Evolutionary conservation across 2,888 invertebrate genomes (phyloP).

Genomic region (Mythimna vitellina): DNA sequence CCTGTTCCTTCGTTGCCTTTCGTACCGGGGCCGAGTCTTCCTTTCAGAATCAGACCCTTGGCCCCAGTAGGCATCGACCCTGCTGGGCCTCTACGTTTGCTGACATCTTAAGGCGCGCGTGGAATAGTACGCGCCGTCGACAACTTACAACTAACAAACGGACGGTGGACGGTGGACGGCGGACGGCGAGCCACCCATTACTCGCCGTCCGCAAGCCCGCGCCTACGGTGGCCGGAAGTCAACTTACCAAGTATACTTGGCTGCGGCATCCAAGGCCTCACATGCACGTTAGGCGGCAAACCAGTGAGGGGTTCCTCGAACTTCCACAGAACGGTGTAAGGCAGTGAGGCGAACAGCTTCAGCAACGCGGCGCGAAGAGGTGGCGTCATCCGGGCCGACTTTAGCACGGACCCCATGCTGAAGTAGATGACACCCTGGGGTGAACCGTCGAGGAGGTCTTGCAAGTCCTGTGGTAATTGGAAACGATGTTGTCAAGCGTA

Average conservation of each 20-base stretch:
- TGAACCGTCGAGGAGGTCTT: slow-evolving; percentile 77
- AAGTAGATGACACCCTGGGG: slow-evolving; percentile 81
- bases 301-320: slow-evolving; percentile 80
- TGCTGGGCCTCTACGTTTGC: too few species aligned
- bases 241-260: slow-evolving; percentile 87
- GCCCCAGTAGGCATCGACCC: too few species aligned
- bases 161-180: too few species aligned
- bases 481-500: not conserved
- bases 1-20: too few species aligned
- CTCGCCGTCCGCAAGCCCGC: too few species aligned
- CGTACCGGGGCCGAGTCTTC: too few species aligned
- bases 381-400: slow-evolving; percentile 67
- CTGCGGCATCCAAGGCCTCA: slow-evolving; percentile 89
- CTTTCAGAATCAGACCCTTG: too few species aligned
- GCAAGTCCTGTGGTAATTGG: slow-evolving; percentile 73
- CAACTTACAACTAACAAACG: too few species aligned
- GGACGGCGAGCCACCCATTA: too few species aligned
- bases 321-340: slow-evolving; percentile 88
- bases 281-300: slow-evolving; percentile 83
- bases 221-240: too few species aligned
- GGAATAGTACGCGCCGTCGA: too few species aligned
- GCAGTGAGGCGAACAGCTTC: slow-evolving; percentile 69
- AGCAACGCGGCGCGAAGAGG: slow-evolving; percentile 68
- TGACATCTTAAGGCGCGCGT: too few species aligned
- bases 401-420: slow-evolving; percentile 81